These are phyloP conservation scores for Plumapathes pennacea DNA, from an alignment of 92 coral and sea anemone species.

Conservation along the genomic window DNA sequence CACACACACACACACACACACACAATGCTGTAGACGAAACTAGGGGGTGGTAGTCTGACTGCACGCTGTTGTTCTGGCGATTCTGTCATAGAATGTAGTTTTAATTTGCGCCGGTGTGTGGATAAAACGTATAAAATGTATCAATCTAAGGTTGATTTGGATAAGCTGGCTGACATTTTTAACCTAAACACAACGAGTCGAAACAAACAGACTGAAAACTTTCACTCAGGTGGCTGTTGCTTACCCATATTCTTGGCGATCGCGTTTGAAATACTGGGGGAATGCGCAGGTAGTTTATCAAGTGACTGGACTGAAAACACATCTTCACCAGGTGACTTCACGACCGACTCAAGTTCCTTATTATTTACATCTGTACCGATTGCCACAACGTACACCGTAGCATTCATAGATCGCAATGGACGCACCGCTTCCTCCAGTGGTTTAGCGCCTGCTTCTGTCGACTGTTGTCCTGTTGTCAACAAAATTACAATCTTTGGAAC, in stretches of 20 bases:
- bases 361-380: conserved; percentile 36
- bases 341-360: conserved; percentile 27
- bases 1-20: too few relatives aligned
- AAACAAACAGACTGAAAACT: too few relatives aligned
- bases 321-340: conserved; percentile 17
- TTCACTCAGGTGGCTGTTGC: too few relatives aligned
- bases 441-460: conserved; percentile 21
- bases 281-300: conserved; percentile 3
- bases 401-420: conserved; percentile 29
- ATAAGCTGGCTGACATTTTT: too few relatives aligned
- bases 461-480: conserved; percentile 61
- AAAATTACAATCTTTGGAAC: conserved; percentile 48
- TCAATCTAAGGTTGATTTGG: too few relatives aligned
- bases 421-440: conserved; percentile 27
- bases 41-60: too few relatives aligned
- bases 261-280: neutral
- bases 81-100: too few relatives aligned
- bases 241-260: conserved; percentile 17
- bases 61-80: too few relatives aligned
- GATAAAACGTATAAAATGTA: too few relatives aligned
- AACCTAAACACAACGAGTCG: too few relatives aligned
- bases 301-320: neutral
- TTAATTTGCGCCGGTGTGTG: too few relatives aligned
- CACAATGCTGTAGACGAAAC: too few relatives aligned
- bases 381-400: conserved; percentile 48